Evolutionary conservation across 2,113 vertebrate species (phyloP).

Genomic region (Pelmatolapia mariae): DNA sequence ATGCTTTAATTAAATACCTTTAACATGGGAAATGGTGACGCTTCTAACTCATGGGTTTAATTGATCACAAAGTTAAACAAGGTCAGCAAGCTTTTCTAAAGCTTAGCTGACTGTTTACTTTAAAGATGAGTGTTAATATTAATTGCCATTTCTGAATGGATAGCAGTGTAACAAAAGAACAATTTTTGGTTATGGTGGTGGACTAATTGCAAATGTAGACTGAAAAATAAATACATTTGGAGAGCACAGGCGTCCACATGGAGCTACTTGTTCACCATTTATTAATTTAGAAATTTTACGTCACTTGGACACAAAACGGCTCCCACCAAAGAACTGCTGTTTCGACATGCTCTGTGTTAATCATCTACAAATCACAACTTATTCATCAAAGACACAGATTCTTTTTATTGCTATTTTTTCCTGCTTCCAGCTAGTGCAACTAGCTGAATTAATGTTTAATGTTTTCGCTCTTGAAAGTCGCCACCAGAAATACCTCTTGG

Average conservation of each 20-base stretch:
- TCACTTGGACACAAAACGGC: neutral
- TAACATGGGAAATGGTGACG: fast-evolving
- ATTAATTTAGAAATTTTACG: neutral
- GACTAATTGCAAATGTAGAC: neutral
- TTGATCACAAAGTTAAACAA: neutral
- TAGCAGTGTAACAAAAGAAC: neutral
- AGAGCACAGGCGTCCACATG: neutral
- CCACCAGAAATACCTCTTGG: neutral
- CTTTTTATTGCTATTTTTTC: neutral
- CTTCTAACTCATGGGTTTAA: neutral
- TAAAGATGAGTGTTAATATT: neutral
- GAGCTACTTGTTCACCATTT: neutral
- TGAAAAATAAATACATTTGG: neutral
- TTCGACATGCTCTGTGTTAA: neutral
- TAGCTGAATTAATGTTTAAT: neutral
- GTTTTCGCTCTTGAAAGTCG: neutral
- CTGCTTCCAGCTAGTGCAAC: neutral
- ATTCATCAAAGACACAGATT: neutral
- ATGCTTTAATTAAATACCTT: neutral
- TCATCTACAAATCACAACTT: neutral
- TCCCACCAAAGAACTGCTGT: neutral
- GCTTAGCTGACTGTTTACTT: neutral
- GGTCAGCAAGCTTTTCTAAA: neutral
- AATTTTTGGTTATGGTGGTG: neutral
- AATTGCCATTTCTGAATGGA: neutral